Percentiles rank a stretch among this genome's conserved stretches.
Conservation (phyloP, 2,888 invertebrate species). For the Coleophora flavipennella region DNA sequence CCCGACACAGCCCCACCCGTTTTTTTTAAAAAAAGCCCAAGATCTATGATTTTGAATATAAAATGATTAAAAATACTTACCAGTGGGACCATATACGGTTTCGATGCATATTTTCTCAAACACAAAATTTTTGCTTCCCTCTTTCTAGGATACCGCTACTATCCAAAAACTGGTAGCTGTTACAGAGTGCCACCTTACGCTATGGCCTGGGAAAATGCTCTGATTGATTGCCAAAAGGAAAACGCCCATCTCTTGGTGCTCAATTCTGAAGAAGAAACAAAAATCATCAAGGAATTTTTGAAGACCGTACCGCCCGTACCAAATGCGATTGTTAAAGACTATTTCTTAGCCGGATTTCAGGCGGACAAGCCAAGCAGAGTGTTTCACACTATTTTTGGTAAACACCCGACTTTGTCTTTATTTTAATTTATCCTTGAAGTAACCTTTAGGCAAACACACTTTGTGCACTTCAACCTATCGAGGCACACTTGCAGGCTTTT, state of each 20-base stretch:
- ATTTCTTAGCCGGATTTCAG: slow-evolving; percentile 43
- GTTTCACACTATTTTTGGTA: slow-evolving; percentile 49
- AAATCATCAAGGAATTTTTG: slow-evolving; percentile 26
- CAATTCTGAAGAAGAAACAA: slow-evolving; percentile 37
- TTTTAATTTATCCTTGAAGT: too few species aligned
- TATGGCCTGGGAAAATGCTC: slow-evolving; percentile 44
- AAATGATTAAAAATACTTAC: too few species aligned
- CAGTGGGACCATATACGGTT: too few species aligned
- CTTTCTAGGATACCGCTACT: slow-evolving; percentile 31
- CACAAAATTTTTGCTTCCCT: too few species aligned
- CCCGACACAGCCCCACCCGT: too few species aligned
- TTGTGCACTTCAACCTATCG: too few species aligned
- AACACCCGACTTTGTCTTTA: too few species aligned
- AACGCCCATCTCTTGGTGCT: slow-evolving; percentile 40
- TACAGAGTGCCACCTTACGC: slow-evolving; percentile 33
- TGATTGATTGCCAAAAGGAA: slow-evolving; percentile 35
- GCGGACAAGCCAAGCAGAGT: slow-evolving; percentile 25
- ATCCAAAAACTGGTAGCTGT: slow-evolving; percentile 34
- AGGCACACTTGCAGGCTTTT: too few species aligned
- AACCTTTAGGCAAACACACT: too few species aligned
- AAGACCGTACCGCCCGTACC: slow-evolving; percentile 8
- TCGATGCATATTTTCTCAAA: too few species aligned
- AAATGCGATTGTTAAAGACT: slow-evolving; percentile 7
- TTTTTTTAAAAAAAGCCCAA: too few species aligned
- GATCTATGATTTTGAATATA: too few species aligned